These are phyloP conservation scores for Choloepus hoffmanni DNA, from an alignment of 2,113 vertebrate genomes.

Conservation along the genomic window DNA sequence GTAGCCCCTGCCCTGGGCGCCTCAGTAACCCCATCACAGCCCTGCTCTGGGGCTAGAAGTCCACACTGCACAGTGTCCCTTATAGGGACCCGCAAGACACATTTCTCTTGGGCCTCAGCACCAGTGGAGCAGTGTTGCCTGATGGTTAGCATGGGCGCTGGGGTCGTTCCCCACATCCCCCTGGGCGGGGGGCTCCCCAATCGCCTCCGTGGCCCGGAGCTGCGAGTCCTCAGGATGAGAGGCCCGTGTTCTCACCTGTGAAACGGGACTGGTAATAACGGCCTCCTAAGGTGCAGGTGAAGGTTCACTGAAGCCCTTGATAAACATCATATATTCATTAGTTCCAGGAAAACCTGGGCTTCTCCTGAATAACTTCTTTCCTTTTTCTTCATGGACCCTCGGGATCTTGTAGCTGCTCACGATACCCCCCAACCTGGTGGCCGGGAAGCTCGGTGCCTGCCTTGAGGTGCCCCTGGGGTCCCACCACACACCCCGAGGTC, in stretches of 20 bases:
- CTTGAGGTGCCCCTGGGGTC: background rate
- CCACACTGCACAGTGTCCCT: background rate
- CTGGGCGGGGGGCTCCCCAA: background rate
- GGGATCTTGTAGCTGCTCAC: background rate
- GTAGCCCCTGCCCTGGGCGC: background rate
- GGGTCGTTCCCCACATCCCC: background rate
- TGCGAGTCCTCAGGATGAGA: background rate
- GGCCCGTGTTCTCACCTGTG: background rate
- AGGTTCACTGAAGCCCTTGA: background rate
- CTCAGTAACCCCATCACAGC: background rate
- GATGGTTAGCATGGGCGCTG: background rate
- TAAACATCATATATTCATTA: background rate
- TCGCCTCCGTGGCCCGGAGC: background rate
- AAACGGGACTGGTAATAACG: background rate
- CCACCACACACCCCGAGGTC: background rate
- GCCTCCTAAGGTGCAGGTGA: background rate
- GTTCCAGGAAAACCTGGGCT: background rate
- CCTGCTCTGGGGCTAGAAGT: background rate
- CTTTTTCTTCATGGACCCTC: background rate
- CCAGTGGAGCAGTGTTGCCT: background rate
- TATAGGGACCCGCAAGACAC: background rate
- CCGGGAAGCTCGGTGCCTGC: background rate
- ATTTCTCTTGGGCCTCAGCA: background rate
- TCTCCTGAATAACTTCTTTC: background rate
- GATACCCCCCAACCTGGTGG: background rate